phyloP scores from a whole-genome alignment of 2,888 invertebrate genomes.

The Brassicogethes aeneus region DNA sequence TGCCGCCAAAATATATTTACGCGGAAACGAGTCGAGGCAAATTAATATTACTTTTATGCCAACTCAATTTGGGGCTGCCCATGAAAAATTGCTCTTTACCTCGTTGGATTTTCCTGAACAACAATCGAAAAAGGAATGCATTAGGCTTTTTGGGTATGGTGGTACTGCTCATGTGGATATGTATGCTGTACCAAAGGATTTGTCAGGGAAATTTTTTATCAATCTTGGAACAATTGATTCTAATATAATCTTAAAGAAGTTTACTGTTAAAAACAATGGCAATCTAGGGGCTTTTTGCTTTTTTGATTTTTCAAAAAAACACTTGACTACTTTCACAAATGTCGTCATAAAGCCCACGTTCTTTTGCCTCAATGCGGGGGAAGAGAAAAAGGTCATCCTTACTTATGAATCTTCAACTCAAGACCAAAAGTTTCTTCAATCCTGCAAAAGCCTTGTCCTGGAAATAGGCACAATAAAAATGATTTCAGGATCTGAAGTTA shows the following conservation, averaged over 20 bases:
- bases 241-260: conserved; percentile 31
- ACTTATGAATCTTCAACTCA: conserved; percentile 29
- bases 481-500: conserved; percentile 33
- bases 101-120: conserved; percentile 35
- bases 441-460: conserved; percentile 20
- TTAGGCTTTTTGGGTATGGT: conserved; percentile 51
- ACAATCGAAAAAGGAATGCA: conserved; percentile 31
- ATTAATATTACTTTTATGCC: conserved; percentile 49
- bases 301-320: conserved; percentile 27
- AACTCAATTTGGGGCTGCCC: conserved; percentile 44
- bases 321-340: conserved; percentile 23
- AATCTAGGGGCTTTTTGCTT: conserved; percentile 46
- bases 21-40: conserved; percentile 49
- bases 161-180: conserved; percentile 46
- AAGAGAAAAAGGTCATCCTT: conserved; percentile 27
- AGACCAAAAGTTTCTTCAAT: conserved; percentile 28
- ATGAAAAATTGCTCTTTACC: conserved; percentile 47
- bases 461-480: conserved; percentile 34
- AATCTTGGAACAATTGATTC: not conserved
- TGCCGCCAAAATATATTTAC: conserved; percentile 39
- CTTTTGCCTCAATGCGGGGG: conserved; percentile 29
- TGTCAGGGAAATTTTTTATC: not conserved
- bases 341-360: conserved; percentile 29
- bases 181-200: conserved; percentile 26
- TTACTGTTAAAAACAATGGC: conserved; percentile 48